A percentile compares a stretch with the other conserved stretches of the same genome.
Conservation (phyloP, 2,888 invertebrate genomes). For the Lasiommata megera region DNA sequence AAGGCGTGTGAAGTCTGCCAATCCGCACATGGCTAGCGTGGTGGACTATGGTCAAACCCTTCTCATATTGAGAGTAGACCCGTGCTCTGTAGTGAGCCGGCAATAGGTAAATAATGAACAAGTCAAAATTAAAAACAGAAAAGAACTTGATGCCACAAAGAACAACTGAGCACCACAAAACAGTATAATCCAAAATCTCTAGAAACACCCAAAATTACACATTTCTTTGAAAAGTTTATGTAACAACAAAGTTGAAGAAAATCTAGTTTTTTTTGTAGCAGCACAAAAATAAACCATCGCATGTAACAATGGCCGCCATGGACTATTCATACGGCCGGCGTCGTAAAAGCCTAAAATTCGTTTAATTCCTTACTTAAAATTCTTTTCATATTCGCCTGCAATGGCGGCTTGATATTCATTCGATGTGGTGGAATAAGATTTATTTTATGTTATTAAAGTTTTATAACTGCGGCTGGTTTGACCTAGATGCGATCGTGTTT, state of each 20-base stretch:
- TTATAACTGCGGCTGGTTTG: neutral
- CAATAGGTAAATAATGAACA: no score
- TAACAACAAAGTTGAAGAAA: constrained; percentile 2
- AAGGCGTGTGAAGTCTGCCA: no score
- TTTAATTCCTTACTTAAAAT: constrained; percentile 45
- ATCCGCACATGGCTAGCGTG: no score
- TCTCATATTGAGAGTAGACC: no score
- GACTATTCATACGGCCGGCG: constrained; percentile 25
- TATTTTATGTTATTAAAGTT: constrained; percentile 3
- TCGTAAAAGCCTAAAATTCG: constrained; percentile 44
- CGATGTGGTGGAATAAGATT: constrained; percentile 3
- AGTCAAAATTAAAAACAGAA: no score
- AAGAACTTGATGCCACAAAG: no score
- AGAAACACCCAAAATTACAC: neutral
- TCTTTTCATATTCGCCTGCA: constrained; percentile 27
- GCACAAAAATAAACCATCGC: constrained; percentile 31
- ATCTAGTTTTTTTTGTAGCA: constrained; percentile 23
- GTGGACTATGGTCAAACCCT: no score
- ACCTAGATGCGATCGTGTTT: neutral
- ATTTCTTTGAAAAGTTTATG: neutral
- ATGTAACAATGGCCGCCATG: constrained; percentile 28
- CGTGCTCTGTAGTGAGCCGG: no score
- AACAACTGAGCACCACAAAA: no score
- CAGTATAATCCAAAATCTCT: no score
- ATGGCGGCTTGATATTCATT: constrained; percentile 2